Percentiles rank a stretch among this genome's conserved stretches.
These are phyloP conservation scores for Agrochola litura DNA, from an alignment of 2,888 invertebrate genomes.

Conservation along the genomic window DNA sequence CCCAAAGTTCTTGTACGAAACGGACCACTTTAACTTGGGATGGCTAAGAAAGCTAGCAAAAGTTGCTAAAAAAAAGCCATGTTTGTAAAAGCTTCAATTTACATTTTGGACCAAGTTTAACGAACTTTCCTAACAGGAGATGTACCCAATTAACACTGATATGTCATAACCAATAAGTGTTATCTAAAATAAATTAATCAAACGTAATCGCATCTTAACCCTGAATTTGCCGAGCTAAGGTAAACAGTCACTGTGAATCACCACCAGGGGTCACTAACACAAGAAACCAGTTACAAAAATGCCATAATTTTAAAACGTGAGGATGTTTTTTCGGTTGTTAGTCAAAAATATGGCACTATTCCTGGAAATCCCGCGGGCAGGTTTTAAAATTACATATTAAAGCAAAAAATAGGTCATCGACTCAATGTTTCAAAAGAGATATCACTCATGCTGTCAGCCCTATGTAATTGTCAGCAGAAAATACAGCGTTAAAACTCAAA, in stretches of 20 bases:
- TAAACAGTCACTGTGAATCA: conserved; percentile 82
- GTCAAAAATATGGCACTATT: conserved; percentile 75
- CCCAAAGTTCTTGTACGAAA: conserved; percentile 8
- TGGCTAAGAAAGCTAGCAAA: conserved; percentile 1
- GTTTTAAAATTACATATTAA: conserved; percentile 49
- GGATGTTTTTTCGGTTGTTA: conserved; percentile 69
- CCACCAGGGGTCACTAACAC: conserved; percentile 80
- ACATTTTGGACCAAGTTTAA: conserved; percentile 35
- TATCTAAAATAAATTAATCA: conserved; percentile 72
- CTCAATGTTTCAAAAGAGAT: conserved; percentile 42
- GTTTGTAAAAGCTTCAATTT: neutral
- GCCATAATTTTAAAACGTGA: conserved; percentile 74
- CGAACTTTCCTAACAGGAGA: conserved; percentile 53
- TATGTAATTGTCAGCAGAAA: conserved; percentile 21
- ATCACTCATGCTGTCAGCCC: conserved; percentile 50
- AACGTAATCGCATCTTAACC: conserved; percentile 56
- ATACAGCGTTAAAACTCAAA: conserved; percentile 27
- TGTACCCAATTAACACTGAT: conserved; percentile 47
- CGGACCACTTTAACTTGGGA: neutral
- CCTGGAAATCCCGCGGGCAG: conserved; percentile 67
- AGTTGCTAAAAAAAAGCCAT: neutral
- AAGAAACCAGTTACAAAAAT: conserved; percentile 81
- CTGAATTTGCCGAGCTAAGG: conserved; percentile 68
- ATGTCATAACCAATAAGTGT: conserved; percentile 52
- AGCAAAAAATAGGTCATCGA: conserved; percentile 58